Evolutionary conservation across 2,113 vertebrate genomes (phyloP).

Genomic region (Gopherus flavomarginatus): DNA sequence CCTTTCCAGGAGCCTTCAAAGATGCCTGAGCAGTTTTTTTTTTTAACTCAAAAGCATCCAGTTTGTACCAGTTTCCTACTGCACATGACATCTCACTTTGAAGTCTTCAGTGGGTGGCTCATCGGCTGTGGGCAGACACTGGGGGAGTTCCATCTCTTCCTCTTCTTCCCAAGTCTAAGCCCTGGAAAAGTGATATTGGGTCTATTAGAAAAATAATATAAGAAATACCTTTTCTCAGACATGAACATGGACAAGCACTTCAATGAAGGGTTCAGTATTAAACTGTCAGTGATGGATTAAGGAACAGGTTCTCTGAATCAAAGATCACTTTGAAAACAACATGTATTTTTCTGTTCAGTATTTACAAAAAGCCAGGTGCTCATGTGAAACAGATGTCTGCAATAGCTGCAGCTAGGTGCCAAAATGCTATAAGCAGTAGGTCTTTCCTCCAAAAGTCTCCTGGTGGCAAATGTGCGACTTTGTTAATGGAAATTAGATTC

Average conservation of each 20-base stretch:
- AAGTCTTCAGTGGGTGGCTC: neutral
- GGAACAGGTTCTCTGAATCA: neutral
- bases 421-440: neutral
- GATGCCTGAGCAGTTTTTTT: neutral
- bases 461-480: neutral
- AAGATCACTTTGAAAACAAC: neutral
- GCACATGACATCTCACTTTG: neutral
- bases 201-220: neutral
- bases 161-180: neutral
- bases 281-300: neutral
- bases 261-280: neutral
- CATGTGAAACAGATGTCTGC: neutral
- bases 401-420: neutral
- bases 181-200: neutral
- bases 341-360: neutral
- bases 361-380: neutral
- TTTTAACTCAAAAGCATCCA: neutral
- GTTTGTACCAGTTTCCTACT: neutral
- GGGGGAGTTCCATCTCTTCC: neutral
- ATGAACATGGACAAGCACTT: neutral
- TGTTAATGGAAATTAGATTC: neutral
- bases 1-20: neutral
- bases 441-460: slow-evolving; percentile 31
- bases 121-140: neutral
- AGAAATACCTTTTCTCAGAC: neutral